These are phyloP conservation scores for Volucella bombylans DNA, from an alignment of 2,888 invertebrate species.

Conservation along the genomic window DNA sequence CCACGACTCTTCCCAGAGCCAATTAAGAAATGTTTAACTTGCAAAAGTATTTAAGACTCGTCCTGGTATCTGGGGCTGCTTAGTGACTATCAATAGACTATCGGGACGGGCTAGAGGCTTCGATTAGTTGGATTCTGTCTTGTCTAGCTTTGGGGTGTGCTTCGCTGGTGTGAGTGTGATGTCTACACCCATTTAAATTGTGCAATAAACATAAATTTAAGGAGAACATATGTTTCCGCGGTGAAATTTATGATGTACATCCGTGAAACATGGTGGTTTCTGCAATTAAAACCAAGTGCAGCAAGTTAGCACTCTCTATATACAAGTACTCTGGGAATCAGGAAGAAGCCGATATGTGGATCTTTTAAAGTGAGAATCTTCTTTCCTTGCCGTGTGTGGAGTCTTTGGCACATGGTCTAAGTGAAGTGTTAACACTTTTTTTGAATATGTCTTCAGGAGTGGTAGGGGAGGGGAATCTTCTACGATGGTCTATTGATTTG, in stretches of 20 bases:
- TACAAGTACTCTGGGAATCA: conserved; percentile 12
- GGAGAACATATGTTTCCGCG: conserved; percentile 71
- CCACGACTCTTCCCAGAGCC: conserved; percentile 68
- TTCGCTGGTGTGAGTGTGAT: conserved; percentile 34
- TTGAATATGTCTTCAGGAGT: neutral
- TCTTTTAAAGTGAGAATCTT: conserved; percentile 34
- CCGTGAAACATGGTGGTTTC: conserved; percentile 70
- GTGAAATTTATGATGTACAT: conserved; percentile 74
- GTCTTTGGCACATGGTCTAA: conserved; percentile 18
- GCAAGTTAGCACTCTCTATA: neutral
- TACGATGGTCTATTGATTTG: neutral
- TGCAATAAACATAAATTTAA: conserved; percentile 72
- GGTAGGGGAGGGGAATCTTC: neutral
- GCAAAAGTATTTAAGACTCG: conserved; percentile 68
- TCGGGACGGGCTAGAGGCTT: conserved; percentile 28
- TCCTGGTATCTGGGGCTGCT: conserved; percentile 48
- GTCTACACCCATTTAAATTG: conserved; percentile 72
- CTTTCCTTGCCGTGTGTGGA: conserved; percentile 16
- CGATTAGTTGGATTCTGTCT: conserved; percentile 51
- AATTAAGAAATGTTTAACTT: conserved; percentile 74
- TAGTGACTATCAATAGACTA: conserved; percentile 14
- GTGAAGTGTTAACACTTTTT: conserved; percentile 50
- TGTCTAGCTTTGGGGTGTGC: conserved; percentile 9
- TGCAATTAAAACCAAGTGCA: conserved; percentile 71
- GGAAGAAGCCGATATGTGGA: conserved; percentile 15